These are phyloP conservation scores for Crotophaga sulcirostris DNA, from an alignment of 2,113 vertebrate species.

Conservation along the genomic window DNA sequence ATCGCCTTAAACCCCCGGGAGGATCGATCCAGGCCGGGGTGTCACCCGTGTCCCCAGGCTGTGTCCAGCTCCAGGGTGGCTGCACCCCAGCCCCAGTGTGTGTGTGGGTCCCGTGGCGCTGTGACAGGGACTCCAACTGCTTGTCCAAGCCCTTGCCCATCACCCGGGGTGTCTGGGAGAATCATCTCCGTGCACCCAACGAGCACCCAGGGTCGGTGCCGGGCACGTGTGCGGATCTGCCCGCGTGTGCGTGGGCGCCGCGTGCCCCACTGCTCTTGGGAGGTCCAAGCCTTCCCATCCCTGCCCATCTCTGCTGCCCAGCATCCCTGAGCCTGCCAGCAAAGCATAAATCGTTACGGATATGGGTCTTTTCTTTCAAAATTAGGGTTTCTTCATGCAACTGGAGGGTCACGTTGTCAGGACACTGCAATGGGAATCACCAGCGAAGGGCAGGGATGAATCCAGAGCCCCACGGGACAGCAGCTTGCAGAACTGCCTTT, in stretches of 20 bases:
- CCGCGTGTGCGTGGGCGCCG: no score
- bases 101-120: fast-evolving
- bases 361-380: fast-evolving
- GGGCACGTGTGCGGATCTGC: background rate
- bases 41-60: background rate
- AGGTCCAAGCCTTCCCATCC: background rate
- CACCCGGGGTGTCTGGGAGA: fast-evolving
- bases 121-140: fast-evolving
- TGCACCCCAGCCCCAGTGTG: fast-evolving
- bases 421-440: no score
- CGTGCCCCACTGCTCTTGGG: background rate
- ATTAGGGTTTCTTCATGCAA: background rate
- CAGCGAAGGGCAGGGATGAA: background rate
- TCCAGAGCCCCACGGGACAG: background rate
- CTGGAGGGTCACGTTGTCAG: no score
- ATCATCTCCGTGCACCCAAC: background rate
- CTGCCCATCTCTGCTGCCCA: background rate
- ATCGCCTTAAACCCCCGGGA: background rate
- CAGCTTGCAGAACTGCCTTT: no score
- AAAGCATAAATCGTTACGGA: no score
- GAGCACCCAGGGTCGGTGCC: background rate
- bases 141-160: background rate
- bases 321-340: background rate
- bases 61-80: background rate
- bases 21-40: background rate